Conservation (phyloP, 2,888 invertebrate genomes). For the Netelia inedita region DNA sequence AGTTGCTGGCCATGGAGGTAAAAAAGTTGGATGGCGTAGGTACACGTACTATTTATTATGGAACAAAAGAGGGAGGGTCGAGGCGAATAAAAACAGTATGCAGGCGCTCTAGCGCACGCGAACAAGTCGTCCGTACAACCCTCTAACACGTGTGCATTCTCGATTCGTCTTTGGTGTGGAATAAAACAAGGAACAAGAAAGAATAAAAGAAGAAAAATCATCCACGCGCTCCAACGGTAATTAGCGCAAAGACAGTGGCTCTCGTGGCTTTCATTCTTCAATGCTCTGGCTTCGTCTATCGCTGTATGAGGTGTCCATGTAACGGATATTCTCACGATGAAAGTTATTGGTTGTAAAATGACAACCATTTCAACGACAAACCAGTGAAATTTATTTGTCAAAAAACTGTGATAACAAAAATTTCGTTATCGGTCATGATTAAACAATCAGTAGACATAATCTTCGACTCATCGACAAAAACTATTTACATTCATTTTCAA, state of each 20-base stretch:
- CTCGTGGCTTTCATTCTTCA: constrained; percentile 21
- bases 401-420: too few species aligned
- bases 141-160: not conserved
- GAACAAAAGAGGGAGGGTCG: constrained; percentile 22
- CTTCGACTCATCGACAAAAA: too few species aligned
- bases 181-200: constrained; percentile 2
- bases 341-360: too few species aligned
- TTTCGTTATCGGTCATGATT: too few species aligned
- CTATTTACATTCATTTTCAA: too few species aligned
- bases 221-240: constrained; percentile 21
- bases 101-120: constrained; percentile 54
- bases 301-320: not conserved
- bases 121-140: constrained; percentile 49
- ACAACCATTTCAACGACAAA: too few species aligned
- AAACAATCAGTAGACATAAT: too few species aligned
- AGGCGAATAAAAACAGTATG: constrained; percentile 12
- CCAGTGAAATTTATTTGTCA: too few species aligned
- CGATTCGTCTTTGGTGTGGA: not conserved
- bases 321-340: too few species aligned
- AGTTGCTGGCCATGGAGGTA: constrained; percentile 12
- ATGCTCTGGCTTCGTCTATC: not conserved
- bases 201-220: constrained; percentile 31
- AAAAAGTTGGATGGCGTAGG: constrained; percentile 6
- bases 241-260: constrained; percentile 29
- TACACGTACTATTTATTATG: constrained; percentile 37